Conservation (phyloP, 2,888 invertebrate genomes). For the Tortricodes alternella region DNA sequence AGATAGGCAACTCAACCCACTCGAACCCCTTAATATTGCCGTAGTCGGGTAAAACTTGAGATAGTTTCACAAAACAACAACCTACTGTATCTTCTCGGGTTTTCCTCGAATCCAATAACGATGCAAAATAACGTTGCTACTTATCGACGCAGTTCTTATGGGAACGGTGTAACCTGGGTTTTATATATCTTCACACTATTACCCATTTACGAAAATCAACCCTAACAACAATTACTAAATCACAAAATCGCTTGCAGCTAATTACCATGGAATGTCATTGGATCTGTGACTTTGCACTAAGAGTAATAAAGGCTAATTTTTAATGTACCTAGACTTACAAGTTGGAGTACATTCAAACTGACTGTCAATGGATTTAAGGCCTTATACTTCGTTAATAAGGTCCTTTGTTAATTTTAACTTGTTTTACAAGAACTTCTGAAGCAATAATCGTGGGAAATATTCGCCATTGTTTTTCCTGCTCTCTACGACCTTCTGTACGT, state of each 20-base stretch:
- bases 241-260: neutral
- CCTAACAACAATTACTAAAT: neutral
- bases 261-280: neutral
- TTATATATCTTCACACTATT: neutral
- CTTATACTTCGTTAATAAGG: neutral
- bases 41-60: too few species aligned
- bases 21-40: too few species aligned
- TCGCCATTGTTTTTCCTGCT: constrained; percentile 61
- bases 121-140: neutral
- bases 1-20: too few species aligned
- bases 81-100: too few species aligned
- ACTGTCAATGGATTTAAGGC: neutral
- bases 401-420: neutral
- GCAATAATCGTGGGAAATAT: constrained; percentile 63
- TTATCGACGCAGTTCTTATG: constrained; percentile 14
- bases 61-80: too few species aligned
- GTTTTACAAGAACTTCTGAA: constrained; percentile 37
- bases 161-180: constrained; percentile 20
- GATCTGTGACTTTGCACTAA: neutral
- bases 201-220: neutral
- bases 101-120: neutral
- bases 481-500: constrained; percentile 61
- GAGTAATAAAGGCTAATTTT: neutral
- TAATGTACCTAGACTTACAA: neutral
- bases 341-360: neutral